A percentile compares a stretch with the other conserved stretches of the same genome.
Evolutionary conservation across 2,888 invertebrate genomes (phyloP).

Genomic region (Cancer borealis): DNA sequence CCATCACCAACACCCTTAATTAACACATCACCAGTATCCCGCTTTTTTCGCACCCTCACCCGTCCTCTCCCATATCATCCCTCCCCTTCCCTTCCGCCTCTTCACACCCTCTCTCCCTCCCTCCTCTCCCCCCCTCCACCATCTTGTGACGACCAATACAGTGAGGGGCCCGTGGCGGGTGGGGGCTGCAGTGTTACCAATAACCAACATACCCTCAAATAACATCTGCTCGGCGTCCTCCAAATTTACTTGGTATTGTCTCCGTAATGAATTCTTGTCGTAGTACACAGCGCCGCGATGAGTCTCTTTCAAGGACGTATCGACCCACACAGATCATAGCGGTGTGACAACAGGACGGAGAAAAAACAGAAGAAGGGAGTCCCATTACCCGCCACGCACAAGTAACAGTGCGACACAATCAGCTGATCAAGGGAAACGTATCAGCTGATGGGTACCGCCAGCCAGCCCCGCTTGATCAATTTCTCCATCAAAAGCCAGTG

Average conservation of each 20-base stretch:
- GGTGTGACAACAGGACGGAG: slow-evolving; percentile 30
- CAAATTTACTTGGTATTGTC: slow-evolving; percentile 61
- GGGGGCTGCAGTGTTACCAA: slow-evolving; percentile 45
- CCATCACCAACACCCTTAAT: slow-evolving; percentile 43
- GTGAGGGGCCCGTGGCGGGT: neutral
- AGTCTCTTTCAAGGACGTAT: slow-evolving; percentile 39
- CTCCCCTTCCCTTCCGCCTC: neutral
- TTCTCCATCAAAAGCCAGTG: slow-evolving; percentile 49
- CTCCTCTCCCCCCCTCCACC: neutral
- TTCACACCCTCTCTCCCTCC: neutral
- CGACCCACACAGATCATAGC: slow-evolving; percentile 43
- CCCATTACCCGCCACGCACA: neutral
- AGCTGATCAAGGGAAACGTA: slow-evolving; percentile 50
- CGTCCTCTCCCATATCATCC: neutral
- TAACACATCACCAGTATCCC: slow-evolving; percentile 38
- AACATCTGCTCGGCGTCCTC: slow-evolving; percentile 49
- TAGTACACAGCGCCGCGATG: slow-evolving; percentile 51
- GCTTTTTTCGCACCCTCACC: slow-evolving; percentile 28
- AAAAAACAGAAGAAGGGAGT: slow-evolving; percentile 30
- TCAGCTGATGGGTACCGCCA: slow-evolving; percentile 41
- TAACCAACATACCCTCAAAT: slow-evolving; percentile 56
- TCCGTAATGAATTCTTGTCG: slow-evolving; percentile 62
- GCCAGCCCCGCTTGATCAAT: slow-evolving; percentile 47
- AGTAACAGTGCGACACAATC: slow-evolving; percentile 37
- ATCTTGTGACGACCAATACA: slow-evolving; percentile 54